Base-by-base conservation (phyloP, 2,113 vertebrate genomes). In the Apodemus sylvaticus region DNA sequence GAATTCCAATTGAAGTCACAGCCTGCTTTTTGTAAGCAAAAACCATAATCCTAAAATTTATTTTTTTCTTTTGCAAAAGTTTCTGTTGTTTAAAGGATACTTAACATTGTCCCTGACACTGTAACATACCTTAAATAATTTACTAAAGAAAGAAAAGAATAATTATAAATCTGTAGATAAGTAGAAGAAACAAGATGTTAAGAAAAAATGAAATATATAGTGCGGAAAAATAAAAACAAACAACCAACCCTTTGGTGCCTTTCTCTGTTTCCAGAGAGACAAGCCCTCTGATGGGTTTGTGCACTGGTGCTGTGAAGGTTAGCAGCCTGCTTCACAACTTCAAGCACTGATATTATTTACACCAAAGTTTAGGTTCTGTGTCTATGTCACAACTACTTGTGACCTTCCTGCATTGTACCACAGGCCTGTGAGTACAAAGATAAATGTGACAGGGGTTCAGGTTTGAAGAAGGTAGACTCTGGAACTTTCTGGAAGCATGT, bases 101-200 rank as follows among this genome's bases (percentile, higher is more conserved):
- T 24, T 90, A 55, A 60, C 12, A 77, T 82, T 16, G 31, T 94
- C 7, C 48, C 36, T 70, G 53, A 39, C 1, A 64, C 12, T 13
- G 42, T 70, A 29, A 48, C n/a, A 13, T 76, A 81, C 36, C 42
- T 81, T 90, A 89, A 86, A 94, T 66, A 96, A 88, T 45, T 55
- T 68, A 62, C 8, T 66, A 22, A 79, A 39, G 12, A 60, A 85
- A 78, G 29, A 14, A 79, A 90, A 86, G 89, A 55, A 0, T 13
- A 83, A 87, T 64, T 85, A 1, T 26, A 88, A 78, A 58, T 76
- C 0, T 39, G 4, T 13, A 66, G 3, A 2, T 2, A 10, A 71
- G 45, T 7, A 90, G 83, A 94, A 48, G 51, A 85, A 3, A 82
- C 34, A 78, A 9, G 68, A 14, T 1, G 7, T 7, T 31, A 42